These are phyloP conservation scores for Aulostomus chinensis DNA, from an alignment of 2,797 vertebrate genomes.

Conservation along the genomic window DNA sequence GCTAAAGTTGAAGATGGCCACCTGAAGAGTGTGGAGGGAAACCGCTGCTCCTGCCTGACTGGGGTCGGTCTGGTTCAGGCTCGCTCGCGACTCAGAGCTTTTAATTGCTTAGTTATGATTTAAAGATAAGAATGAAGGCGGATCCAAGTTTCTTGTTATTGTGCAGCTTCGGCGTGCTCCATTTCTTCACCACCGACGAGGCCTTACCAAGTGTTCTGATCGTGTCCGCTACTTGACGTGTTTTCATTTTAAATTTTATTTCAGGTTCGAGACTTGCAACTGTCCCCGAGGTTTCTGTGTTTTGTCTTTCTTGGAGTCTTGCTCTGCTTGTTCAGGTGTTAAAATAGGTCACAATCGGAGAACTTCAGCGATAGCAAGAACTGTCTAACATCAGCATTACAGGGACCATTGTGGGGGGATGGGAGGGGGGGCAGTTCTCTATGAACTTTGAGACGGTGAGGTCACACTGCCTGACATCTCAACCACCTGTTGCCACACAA, in stretches of 20 bases:
- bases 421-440: constrained; percentile 35
- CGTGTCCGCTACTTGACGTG: neutral
- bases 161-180: too few relatives aligned
- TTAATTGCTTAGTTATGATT: too few relatives aligned
- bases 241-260: constrained; percentile 3
- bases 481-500: constrained; percentile 63
- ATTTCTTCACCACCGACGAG: too few relatives aligned
- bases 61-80: too few relatives aligned
- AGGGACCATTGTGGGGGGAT: neutral
- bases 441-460: constrained; percentile 66
- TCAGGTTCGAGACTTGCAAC: neutral
- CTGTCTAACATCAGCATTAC: too few relatives aligned
- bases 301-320: constrained; percentile 1
- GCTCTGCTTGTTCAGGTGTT: constrained; percentile 14
- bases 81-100: too few relatives aligned
- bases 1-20: too few relatives aligned
- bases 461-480: constrained; percentile 64
- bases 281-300: neutral
- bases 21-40: too few relatives aligned
- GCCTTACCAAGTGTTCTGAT: too few relatives aligned
- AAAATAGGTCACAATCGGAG: constrained; percentile 12
- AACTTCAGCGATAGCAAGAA: constrained; percentile 3
- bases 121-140: too few relatives aligned
- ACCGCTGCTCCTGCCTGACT: too few relatives aligned
- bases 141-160: too few relatives aligned